phyloP scores from a whole-genome alignment of 2,888 invertebrate genomes.

The Noctua comes region DNA sequence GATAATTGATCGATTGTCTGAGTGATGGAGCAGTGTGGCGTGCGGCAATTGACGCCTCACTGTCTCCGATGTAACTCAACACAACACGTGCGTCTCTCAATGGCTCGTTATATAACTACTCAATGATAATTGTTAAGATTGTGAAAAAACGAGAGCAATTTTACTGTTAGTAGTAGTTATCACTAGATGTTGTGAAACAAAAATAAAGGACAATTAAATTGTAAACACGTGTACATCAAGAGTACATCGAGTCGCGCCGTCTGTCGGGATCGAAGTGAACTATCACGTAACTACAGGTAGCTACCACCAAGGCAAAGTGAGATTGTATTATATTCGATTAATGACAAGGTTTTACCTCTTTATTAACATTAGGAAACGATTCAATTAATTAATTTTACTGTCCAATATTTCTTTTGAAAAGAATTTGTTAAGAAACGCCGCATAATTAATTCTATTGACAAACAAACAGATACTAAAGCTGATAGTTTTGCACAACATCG shows the following conservation, averaged over 20 bases:
- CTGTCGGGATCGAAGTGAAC: background rate
- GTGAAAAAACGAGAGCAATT: slow-evolving; percentile 15
- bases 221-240: slow-evolving; percentile 14
- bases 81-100: background rate
- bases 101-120: background rate
- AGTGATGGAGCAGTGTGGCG: background rate
- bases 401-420: slow-evolving; percentile 14
- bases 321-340: slow-evolving; percentile 7
- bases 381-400: slow-evolving; percentile 29
- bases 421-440: slow-evolving; percentile 35
- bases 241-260: background rate
- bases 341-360: slow-evolving; percentile 23
- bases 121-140: slow-evolving; percentile 7
- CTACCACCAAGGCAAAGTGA: background rate
- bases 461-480: slow-evolving; percentile 35
- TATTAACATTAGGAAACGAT: slow-evolving; percentile 26
- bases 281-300: background rate
- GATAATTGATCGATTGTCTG: slow-evolving; percentile 32
- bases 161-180: background rate
- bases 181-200: background rate
- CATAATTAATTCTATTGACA: slow-evolving; percentile 45
- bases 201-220: background rate
- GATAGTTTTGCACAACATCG: slow-evolving; percentile 30
- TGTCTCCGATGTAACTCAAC: background rate
- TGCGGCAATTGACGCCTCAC: background rate